Evolutionary conservation across 2,797 vertebrate species (phyloP).

Genomic region (Enoplosus armatus): DNA sequence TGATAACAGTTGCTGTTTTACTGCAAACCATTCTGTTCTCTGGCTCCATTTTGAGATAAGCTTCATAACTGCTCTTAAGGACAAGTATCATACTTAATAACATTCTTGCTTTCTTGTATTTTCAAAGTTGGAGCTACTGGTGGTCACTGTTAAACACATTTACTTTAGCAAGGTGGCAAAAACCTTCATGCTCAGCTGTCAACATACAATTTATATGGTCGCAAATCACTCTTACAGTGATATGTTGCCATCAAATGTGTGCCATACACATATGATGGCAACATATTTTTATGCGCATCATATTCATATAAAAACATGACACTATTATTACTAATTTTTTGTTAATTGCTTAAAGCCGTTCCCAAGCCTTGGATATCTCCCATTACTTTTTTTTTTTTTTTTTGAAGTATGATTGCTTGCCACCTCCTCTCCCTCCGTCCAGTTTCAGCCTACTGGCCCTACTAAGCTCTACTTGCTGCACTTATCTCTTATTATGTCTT

Average conservation of each 20-base stretch:
- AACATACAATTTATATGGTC: neutral
- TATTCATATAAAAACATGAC: too few relatives aligned
- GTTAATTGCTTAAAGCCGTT: constrained; percentile 17
- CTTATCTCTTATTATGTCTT: constrained; percentile 29
- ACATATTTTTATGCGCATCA: too few relatives aligned
- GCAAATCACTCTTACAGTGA: neutral
- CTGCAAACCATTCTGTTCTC: constrained; percentile 4
- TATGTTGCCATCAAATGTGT: neutral
- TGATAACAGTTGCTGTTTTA: constrained; percentile 26
- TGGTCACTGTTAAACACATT: neutral
- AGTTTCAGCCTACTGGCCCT: constrained; percentile 27
- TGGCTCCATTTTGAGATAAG: neutral
- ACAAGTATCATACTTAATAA: neutral
- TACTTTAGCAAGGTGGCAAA: neutral
- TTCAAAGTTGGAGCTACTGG: neutral
- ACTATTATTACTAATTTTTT: neutral
- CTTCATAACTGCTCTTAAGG: neutral
- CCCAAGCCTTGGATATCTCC: constrained; percentile 27
- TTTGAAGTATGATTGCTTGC: constrained; percentile 4
- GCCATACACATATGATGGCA: neutral
- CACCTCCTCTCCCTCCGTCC: constrained; percentile 6
- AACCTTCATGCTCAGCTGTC: neutral
- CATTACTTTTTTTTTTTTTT: neutral
- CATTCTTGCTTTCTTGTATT: neutral
- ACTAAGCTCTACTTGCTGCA: constrained; percentile 32